Evolutionary conservation across 2,888 invertebrate genomes (phyloP).

Genomic region (Tridacna gigas): DNA sequence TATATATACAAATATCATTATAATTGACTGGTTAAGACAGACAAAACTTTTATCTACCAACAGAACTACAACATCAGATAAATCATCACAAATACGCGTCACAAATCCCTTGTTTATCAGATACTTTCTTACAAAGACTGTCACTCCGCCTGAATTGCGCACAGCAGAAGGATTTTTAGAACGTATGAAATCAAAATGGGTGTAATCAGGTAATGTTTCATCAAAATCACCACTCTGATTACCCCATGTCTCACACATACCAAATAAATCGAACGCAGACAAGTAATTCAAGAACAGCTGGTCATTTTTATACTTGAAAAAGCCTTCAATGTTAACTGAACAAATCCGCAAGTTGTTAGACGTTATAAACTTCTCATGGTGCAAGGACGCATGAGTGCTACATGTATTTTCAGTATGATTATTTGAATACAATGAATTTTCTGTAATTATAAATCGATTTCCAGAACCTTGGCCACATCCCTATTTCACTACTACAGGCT

Average conservation of each 20-base stretch:
- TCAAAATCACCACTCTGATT: neutral
- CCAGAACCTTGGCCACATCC: neutral
- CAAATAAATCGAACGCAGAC: neutral
- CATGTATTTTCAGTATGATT: neutral
- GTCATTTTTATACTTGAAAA: conserved; percentile 10
- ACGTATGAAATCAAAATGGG: conserved; percentile 2
- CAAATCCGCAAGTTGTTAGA: neutral
- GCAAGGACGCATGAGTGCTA: neutral
- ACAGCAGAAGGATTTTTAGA: neutral
- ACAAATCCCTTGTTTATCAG: neutral
- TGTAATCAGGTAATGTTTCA: conserved; percentile 5
- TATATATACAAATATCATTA: conserved; percentile 10
- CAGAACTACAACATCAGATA: neutral
- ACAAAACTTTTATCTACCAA: neutral
- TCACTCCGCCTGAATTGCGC: conserved; percentile 8
- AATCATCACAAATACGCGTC: conserved; percentile 1
- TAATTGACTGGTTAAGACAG: neutral
- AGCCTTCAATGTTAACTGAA: conserved; percentile 8
- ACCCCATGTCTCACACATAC: conserved; percentile 1
- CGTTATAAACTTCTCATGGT: neutral
- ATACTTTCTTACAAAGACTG: neutral
- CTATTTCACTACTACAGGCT: neutral
- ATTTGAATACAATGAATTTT: neutral
- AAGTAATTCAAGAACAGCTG: neutral
- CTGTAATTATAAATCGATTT: neutral